These are phyloP conservation scores for Notamacropus eugenii DNA, from an alignment of 2,797 vertebrate genomes.

Conservation along the genomic window DNA sequence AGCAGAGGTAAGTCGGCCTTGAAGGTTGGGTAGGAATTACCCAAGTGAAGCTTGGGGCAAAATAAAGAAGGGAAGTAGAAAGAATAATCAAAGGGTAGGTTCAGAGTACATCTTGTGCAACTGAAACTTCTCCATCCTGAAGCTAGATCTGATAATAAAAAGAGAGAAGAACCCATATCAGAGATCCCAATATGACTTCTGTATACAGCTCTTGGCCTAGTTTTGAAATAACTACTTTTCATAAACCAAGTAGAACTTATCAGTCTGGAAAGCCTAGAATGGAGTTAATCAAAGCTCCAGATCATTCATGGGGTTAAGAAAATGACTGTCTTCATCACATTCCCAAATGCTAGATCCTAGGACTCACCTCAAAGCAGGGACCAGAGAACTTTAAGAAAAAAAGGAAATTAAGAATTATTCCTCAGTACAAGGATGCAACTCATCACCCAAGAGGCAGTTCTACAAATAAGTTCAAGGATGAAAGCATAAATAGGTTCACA, in stretches of 20 bases:
- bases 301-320: not conserved
- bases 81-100: too few relatives aligned
- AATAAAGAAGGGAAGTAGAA: too few relatives aligned
- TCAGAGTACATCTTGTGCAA: too few relatives aligned
- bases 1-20: not conserved
- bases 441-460: not conserved
- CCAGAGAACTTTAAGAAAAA: not conserved
- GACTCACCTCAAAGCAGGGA: not conserved
- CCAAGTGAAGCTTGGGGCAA: not conserved
- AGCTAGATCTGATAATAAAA: too few relatives aligned
- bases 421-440: not conserved
- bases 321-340: not conserved
- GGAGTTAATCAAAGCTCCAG: too few relatives aligned
- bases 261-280: too few relatives aligned
- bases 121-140: too few relatives aligned
- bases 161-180: too few relatives aligned
- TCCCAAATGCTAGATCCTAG: not conserved
- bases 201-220: too few relatives aligned
- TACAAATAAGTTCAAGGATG: not conserved
- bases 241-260: too few relatives aligned
- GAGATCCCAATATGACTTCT: too few relatives aligned
- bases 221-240: too few relatives aligned
- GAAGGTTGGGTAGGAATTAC: not conserved
- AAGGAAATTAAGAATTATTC: not conserved
- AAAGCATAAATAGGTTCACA: not conserved